Evolutionary conservation across 2,888 invertebrate species (phyloP), one percentile per base, ranked within the genome.

Genomic region (Chrysotoxum bicinctum): DNA sequence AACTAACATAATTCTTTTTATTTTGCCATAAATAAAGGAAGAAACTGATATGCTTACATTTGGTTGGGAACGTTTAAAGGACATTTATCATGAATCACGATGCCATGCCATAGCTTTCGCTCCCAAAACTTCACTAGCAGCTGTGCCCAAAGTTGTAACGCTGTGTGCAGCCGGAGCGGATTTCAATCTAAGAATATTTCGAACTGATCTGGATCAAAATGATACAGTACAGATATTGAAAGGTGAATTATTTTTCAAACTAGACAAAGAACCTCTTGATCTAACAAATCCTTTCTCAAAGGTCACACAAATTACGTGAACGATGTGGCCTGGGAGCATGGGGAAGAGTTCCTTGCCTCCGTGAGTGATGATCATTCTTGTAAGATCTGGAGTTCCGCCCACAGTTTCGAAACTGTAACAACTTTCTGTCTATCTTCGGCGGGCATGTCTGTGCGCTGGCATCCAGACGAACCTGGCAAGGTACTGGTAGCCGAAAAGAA

Each of bases 301-400:
- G 95, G 95, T 3, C 96, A 96, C 89, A 93, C 92, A 35, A 94
- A 93, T 89, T 96, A 95, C 89, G 93, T 96, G 14, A 96, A 96
- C 90, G 94, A 94, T 85, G 90, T 96, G 21, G 93, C 94, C 10
- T 96, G 94, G 93, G 95, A 96, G 88, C 93, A 94, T 14, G 94
- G 94, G 75, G 95, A 95, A 30, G 94, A 94, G 75, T 93, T 94
- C 87, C 90, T 96, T 68, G 96, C 95, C 16, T 96, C 96, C n/a
- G 95, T 94, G 1, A 95, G 96, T 87, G 96, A 96, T 91, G 96
- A 96, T 90, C 94, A 95, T 87, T 95, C 95, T 0, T 96, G 95
- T 88, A 94, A 94, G 88, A 91, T 96, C 32, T 96, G 96, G 96
- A 89, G 88, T 43, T 92, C 92, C 9, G 92, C 93, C 35, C 92